Evolutionary conservation across 1,140 invertebrate species (phyloP).

Genomic region (Pygmarrhopalites habei): DNA sequence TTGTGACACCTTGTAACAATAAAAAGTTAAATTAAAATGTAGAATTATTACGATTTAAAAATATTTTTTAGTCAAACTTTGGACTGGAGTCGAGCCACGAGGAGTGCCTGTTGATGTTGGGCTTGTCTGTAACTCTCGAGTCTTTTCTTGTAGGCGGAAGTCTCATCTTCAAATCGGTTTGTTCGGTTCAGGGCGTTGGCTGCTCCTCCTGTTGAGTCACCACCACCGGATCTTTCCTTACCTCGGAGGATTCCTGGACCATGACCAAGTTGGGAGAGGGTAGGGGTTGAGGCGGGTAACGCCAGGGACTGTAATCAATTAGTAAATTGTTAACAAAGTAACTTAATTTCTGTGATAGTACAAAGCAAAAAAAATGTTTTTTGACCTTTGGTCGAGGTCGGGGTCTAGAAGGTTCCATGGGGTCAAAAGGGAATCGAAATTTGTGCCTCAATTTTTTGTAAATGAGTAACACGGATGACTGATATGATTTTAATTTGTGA

Average conservation of each 20-base stretch:
- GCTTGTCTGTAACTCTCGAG: conserved; percentile 82
- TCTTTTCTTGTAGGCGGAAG: conserved; percentile 69
- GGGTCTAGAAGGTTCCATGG: conserved; percentile 12
- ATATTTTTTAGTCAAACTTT: conserved; percentile 64
- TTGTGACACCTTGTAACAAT: conserved; percentile 77
- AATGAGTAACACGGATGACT: too few relatives aligned
- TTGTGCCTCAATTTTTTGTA: too few relatives aligned
- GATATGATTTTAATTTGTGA: too few relatives aligned
- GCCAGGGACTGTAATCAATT: conserved; percentile 38
- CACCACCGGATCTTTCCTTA: conserved; percentile 6
- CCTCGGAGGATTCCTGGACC: conserved; percentile 26
- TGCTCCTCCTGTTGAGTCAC: conserved; percentile 10
- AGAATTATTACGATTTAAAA: too few relatives aligned
- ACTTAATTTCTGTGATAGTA: too few relatives aligned
- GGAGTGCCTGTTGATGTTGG: conserved; percentile 83
- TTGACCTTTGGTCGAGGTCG: conserved; percentile 35
- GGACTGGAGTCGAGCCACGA: conserved; percentile 81
- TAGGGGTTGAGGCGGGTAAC: conserved; percentile 23
- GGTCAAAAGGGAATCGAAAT: background rate
- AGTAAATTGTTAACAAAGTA: too few relatives aligned
- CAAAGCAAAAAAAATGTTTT: too few relatives aligned
- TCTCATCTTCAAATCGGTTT: conserved; percentile 70
- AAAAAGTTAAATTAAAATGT: too few relatives aligned
- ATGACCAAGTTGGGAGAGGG: conserved; percentile 4
- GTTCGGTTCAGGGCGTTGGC: conserved; percentile 18